phyloP scores from a whole-genome alignment of 2,888 invertebrate species.

The Drosophila siamana region DNA sequence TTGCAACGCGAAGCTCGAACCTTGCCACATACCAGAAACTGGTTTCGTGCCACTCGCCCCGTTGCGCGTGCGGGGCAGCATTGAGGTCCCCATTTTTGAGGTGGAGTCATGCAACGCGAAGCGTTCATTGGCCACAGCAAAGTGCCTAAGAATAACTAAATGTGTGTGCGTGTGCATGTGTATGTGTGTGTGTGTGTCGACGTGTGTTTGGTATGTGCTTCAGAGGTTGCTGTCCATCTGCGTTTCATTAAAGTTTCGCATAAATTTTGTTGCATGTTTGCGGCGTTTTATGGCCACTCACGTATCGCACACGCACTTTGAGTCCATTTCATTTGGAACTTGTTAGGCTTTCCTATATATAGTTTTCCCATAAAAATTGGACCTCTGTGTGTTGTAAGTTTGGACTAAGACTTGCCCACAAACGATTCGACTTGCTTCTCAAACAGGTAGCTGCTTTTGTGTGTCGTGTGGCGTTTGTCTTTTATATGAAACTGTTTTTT shows the following conservation, averaged over 20 bases:
- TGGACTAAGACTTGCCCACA: constrained; percentile 13
- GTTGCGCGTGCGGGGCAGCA: constrained; percentile 51
- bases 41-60: constrained; percentile 46
- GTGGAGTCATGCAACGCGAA: constrained; percentile 70
- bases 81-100: constrained; percentile 73
- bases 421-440: constrained; percentile 8
- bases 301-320: constrained; percentile 73
- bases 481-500: constrained; percentile 47
- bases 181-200: constrained; percentile 10
- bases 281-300: constrained; percentile 59
- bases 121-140: constrained; percentile 65
- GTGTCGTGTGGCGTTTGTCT: constrained; percentile 55
- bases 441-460: constrained; percentile 49
- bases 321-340: constrained; percentile 71
- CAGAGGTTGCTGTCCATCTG: constrained; percentile 43
- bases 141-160: constrained; percentile 7
- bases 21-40: constrained; percentile 47
- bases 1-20: constrained; percentile 48
- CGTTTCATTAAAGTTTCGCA: constrained; percentile 75
- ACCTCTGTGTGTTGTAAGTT: constrained; percentile 4
- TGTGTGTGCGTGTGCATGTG: constrained; percentile 12
- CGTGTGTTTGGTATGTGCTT: constrained; percentile 14
- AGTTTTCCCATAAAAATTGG: constrained; percentile 51
- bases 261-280: constrained; percentile 82
- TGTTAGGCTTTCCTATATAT: constrained; percentile 55